Base-by-base conservation (phyloP, 1,140 invertebrate species). In the Melanaphis sacchari region DNA sequence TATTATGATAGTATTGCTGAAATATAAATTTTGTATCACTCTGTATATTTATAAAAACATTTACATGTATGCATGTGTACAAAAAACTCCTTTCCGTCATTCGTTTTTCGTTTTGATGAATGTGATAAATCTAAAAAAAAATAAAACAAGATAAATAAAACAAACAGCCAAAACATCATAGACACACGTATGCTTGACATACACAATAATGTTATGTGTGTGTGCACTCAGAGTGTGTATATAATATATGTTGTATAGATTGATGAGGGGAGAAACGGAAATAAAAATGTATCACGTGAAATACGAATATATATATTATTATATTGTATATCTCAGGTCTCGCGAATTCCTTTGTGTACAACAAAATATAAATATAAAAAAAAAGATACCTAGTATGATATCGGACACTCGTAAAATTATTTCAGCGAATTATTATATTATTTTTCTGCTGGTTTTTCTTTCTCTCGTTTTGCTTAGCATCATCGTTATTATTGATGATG, bases 91-190 rank as follows among this genome's bases (percentile, higher is more conserved):
- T 41, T 90, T n/a, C 49, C 22, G 52, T 88, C 8, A 26, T 89
- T 52, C n/a, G n/a, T 89, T 52, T 89, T 24, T 89, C 46, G 87
- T 41, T 88, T 90, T 90, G 54, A 66, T 66, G 89, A 90, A 90
- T 59, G 89, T 41, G 89, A 90, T 90, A 90, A 89, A 89, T 89
- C 88, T 15, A 52, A 66, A 59, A 90, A 59, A 49, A 43, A 88
- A 90, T 59, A 40, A 26, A 59, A 40, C 6, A 87, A 43, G 41
- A 87, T 41, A 87, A 46, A 87, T n/a, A 46, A 88, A 90, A 90
- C 41, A 66, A 90, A 90, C 38, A 89, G n/a, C 43, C 49, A 38
- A 38, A 49, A 36, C 87, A 89, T 54, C 46, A 88, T 87, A 46
- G 87, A 88, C 43, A 24, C n/a, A 52, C 43, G 36, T 21, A 49